phyloP scores from a whole-genome alignment of 1,140 invertebrate species.

The Hestina assimilis region DNA sequence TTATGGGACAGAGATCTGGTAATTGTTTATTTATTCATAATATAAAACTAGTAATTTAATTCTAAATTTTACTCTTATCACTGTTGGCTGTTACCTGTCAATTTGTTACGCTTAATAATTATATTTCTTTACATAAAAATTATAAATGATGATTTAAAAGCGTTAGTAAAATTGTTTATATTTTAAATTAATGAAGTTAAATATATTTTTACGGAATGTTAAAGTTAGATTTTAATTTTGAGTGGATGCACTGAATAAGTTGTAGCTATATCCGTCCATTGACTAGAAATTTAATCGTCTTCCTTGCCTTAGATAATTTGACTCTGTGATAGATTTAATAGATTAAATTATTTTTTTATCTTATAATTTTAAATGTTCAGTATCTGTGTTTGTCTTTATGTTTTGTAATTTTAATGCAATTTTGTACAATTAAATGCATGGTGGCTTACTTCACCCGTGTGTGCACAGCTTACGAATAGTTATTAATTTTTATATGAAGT shows the following conservation, averaged over 20 bases:
- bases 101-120: slow-evolving; percentile 42
- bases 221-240: slow-evolving; percentile 14
- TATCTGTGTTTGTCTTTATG: not conserved
- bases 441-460: slow-evolving; percentile 64
- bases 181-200: slow-evolving; percentile 19
- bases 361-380: not conserved
- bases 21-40: slow-evolving; percentile 19
- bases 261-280: slow-evolving; percentile 41
- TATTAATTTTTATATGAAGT: slow-evolving; percentile 63
- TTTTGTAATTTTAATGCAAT: slow-evolving; percentile 26
- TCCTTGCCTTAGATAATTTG: slow-evolving; percentile 42
- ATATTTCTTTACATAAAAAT: slow-evolving; percentile 16
- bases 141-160: not conserved
- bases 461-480: slow-evolving; percentile 65
- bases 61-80: not conserved
- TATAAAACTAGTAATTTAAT: not conserved
- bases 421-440: slow-evolving; percentile 59
- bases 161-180: slow-evolving; percentile 15
- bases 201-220: slow-evolving; percentile 21
- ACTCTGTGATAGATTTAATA: slow-evolving; percentile 57
- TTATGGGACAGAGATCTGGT: slow-evolving; percentile 88
- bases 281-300: slow-evolving; percentile 35
- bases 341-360: slow-evolving; percentile 16
- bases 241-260: slow-evolving; percentile 5
- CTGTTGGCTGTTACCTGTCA: slow-evolving; percentile 37